Evolutionary conservation across 1,140 invertebrate species (phyloP), one percentile per base, ranked within the genome.

Genomic region (Lutraria rhynchaena): DNA sequence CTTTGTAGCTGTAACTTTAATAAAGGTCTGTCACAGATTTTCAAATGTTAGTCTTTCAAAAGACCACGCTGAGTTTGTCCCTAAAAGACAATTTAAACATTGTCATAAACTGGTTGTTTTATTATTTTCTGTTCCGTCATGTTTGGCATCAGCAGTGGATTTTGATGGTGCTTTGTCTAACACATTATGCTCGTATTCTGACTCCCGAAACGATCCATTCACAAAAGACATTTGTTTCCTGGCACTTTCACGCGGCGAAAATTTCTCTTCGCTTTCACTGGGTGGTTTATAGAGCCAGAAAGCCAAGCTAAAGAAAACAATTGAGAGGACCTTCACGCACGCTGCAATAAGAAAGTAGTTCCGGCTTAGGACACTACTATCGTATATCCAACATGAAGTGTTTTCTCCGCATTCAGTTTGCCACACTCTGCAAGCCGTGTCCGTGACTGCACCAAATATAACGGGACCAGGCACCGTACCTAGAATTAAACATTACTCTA

Each of bases 311-410:
- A 84, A 74, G 41, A 67, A 84, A 17, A 73, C 29, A 24, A 81
- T 80, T 37, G 82, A 84, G 3, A 74, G 17, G 13, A 29, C 24
- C 22, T 77, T 78, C 3, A 53, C 58, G 19, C 37, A 58, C 37
- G 81, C 46, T 15, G 58, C 60, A n/a, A 81, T 63, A 3, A 84
- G 53, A 78, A 84, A 84, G 61, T 81, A 74, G 70, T 84, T 84
- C 33, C 76, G 49, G 57, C 75, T 74, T 44, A 84, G 55, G 15
- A 57, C 60, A 41, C 37, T 44, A 37, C 67, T 71, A 55, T 92
- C 89, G 70, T 92, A 92, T 1, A 92, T 51, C 90, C 91, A 92
- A 67, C 91, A 92, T 22, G 90, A 90, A 0, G 87, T 84, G 17
- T 73, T 86, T 55, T 88, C 75, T 9, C 81, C 83, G 53, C 90